These are phyloP conservation scores for Helogale parvula DNA, from an alignment of 2,113 vertebrate genomes.

Conservation along the genomic window DNA sequence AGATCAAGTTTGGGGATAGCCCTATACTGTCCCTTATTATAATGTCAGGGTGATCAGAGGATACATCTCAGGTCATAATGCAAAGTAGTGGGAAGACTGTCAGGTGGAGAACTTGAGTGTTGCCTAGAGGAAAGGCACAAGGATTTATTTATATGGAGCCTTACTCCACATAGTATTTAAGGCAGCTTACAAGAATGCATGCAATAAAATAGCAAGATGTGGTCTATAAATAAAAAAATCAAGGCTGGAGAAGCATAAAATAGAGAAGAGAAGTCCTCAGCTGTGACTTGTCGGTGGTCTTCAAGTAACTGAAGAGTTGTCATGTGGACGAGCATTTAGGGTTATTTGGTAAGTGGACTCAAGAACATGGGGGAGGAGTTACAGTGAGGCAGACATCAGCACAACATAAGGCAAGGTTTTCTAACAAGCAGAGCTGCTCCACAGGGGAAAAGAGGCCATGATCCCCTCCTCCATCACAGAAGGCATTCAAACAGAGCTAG, in stretches of 20 bases:
- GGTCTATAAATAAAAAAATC: constrained; percentile 57
- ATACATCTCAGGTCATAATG: neutral
- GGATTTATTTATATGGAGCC: constrained; percentile 38
- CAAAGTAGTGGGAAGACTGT: neutral
- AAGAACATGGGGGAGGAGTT: neutral
- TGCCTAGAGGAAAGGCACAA: constrained; percentile 38
- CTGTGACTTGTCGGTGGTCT: constrained; percentile 35
- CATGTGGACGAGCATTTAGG: neutral
- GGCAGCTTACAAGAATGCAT: constrained; percentile 9
- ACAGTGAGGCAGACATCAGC: neutral
- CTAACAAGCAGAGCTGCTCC: neutral
- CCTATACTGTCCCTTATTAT: neutral
- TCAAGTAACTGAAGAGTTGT: neutral
- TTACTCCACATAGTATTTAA: constrained; percentile 32
- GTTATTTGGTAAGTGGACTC: neutral
- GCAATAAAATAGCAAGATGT: constrained; percentile 44
- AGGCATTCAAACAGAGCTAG: neutral
- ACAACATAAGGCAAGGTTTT: neutral
- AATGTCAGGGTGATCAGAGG: neutral
- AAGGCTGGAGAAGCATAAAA: constrained; percentile 53
- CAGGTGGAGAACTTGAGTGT: neutral
- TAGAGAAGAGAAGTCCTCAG: constrained; percentile 44
- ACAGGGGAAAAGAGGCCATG: too few species aligned
- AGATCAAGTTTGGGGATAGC: neutral
- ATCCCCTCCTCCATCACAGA: neutral